Evolutionary conservation across 2,888 invertebrate species (phyloP).

Genomic region (Odontomyia ornata): DNA sequence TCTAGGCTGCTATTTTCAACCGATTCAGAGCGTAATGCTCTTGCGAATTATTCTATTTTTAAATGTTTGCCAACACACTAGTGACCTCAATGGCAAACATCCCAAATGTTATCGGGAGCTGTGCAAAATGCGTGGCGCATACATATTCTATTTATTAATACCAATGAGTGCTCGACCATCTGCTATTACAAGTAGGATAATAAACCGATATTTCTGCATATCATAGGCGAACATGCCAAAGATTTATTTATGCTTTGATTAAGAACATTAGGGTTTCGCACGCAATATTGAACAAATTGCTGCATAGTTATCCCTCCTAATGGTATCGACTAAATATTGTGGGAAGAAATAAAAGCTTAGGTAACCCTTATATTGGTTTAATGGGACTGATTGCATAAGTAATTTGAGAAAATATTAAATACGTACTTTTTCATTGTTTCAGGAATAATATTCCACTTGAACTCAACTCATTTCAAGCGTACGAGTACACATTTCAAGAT

Average conservation of each 20-base stretch:
- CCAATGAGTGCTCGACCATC: not conserved
- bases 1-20: conserved; percentile 1
- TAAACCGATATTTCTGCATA: not conserved
- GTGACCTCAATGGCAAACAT: conserved; percentile 16
- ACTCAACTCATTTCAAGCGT: no score
- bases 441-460: no score
- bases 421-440: no score
- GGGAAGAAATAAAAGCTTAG: no score
- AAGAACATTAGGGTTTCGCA: not conserved
- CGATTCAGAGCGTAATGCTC: not conserved
- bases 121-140: not conserved
- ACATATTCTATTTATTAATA: conserved; percentile 4
- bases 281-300: not conserved
- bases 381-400: no score
- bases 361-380: no score
- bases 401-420: no score
- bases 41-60: conserved; percentile 24
- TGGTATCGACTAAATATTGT: no score
- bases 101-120: not conserved
- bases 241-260: not conserved
- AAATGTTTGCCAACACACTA: conserved; percentile 16
- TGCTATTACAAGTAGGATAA: not conserved
- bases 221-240: not conserved
- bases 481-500: no score
- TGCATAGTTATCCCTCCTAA: not conserved